These are phyloP conservation scores for Parnassius smintheus DNA, from an alignment of 2,888 invertebrate genomes.

Conservation along the genomic window DNA sequence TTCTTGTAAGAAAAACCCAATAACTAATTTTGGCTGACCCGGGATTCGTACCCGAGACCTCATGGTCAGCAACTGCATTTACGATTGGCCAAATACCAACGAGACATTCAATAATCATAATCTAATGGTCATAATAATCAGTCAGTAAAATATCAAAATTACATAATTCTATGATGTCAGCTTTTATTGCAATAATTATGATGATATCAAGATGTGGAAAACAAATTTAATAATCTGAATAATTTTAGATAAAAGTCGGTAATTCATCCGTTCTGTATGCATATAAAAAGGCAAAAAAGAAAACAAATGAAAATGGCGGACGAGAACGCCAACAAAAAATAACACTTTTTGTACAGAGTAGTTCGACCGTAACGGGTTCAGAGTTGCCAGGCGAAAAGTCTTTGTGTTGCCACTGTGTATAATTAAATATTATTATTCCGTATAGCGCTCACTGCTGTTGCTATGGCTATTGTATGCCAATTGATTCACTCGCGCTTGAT, in stretches of 20 bases:
- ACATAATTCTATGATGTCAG: too few relatives aligned
- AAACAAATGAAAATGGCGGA: constrained; percentile 3
- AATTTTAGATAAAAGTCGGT: background rate
- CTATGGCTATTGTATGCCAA: constrained; percentile 32
- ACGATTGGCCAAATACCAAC: too few relatives aligned
- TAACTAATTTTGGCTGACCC: too few relatives aligned
- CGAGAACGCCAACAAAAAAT: constrained; percentile 6
- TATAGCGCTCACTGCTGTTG: constrained; percentile 25
- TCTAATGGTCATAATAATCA: too few relatives aligned
- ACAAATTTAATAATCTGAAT: background rate
- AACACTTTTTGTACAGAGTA: constrained; percentile 13
- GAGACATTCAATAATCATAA: too few relatives aligned
- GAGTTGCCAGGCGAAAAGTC: constrained; percentile 29
- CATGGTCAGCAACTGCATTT: too few relatives aligned
- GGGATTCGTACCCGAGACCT: too few relatives aligned
- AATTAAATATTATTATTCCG: constrained; percentile 34
- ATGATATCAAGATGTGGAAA: too few relatives aligned
- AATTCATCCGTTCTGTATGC: background rate
- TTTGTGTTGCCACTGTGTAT: constrained; percentile 31
- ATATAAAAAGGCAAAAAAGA: constrained; percentile 1
- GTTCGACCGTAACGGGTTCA: constrained; percentile 30
- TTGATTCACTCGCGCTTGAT: constrained; percentile 23
- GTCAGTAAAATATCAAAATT: too few relatives aligned
- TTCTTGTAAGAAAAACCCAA: too few relatives aligned
- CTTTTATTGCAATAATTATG: background rate